Evolutionary conservation across 1,140 invertebrate genomes (phyloP).

Genomic region (Thalassaphorura encarpata): DNA sequence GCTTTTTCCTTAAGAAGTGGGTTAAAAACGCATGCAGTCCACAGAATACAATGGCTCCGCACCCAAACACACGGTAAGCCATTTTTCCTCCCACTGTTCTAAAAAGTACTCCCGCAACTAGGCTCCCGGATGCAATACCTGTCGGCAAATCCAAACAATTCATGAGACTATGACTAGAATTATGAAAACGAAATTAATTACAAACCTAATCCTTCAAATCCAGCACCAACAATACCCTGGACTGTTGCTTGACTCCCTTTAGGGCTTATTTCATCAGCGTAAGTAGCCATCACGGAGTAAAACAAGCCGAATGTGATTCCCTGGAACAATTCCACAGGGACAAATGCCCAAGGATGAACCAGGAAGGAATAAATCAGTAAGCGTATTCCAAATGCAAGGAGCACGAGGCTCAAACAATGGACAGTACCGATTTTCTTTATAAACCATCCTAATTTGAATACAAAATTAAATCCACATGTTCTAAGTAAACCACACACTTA

Average conservation of each 20-base stretch:
- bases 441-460: slow-evolving; percentile 48
- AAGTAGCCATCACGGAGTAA: slow-evolving; percentile 79
- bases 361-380: slow-evolving; percentile 74
- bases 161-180: slow-evolving; percentile 21
- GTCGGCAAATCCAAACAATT: no score
- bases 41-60: slow-evolving; percentile 51
- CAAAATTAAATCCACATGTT: not conserved
- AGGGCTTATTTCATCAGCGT: slow-evolving; percentile 74
- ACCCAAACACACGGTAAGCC: slow-evolving; percentile 60
- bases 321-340: slow-evolving; percentile 76
- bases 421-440: slow-evolving; percentile 72
- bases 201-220: slow-evolving; percentile 72
- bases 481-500: not conserved
- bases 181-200: not conserved
- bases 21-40: slow-evolving; percentile 51
- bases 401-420: slow-evolving; percentile 66
- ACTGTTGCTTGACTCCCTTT: slow-evolving; percentile 74
- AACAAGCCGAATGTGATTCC: slow-evolving; percentile 79
- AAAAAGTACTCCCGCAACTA: slow-evolving; percentile 58
- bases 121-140: slow-evolving; percentile 63
- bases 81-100: slow-evolving; percentile 45
- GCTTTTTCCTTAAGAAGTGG: slow-evolving; percentile 40
- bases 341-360: slow-evolving; percentile 64
- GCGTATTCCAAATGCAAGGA: slow-evolving; percentile 61
- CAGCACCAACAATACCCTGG: slow-evolving; percentile 68